Evolutionary conservation across 2,888 invertebrate genomes (phyloP).

Genomic region (Himalopsyche kuldschensis): DNA sequence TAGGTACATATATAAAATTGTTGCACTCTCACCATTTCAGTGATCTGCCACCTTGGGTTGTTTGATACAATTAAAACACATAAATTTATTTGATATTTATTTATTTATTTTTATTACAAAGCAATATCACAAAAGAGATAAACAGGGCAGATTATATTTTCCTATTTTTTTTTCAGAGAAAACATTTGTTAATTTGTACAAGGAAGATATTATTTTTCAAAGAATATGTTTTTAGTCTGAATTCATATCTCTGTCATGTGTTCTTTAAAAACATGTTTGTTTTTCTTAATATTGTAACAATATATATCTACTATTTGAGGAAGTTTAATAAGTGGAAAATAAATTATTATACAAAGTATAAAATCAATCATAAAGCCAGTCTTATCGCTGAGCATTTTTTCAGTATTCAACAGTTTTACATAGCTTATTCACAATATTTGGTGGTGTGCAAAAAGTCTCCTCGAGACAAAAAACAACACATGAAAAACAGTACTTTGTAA

Average conservation of each 20-base stretch:
- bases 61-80: slow-evolving; percentile 5
- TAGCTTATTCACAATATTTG: slow-evolving; percentile 34
- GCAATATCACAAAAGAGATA: slow-evolving; percentile 39
- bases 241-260: not conserved
- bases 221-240: not conserved
- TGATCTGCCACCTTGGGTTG: not conserved
- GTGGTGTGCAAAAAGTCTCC: slow-evolving; percentile 19
- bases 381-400: slow-evolving; percentile 25
- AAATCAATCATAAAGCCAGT: slow-evolving; percentile 29
- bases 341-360: slow-evolving; percentile 30
- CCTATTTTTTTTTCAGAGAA: slow-evolving; percentile 24
- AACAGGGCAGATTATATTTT: slow-evolving; percentile 38
- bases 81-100: slow-evolving; percentile 18
- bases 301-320: not conserved
- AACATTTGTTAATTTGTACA: slow-evolving; percentile 16
- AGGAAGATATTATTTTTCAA: not conserved
- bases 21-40: not conserved
- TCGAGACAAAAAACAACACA: slow-evolving; percentile 17
- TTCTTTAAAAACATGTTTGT: not conserved
- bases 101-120: slow-evolving; percentile 37
- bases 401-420: slow-evolving; percentile 10
- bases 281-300: not conserved
- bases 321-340: slow-evolving; percentile 10
- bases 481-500: slow-evolving; percentile 3
- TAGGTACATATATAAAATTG: too few relatives aligned